Base-by-base conservation (phyloP, 2,113 vertebrate species). In the Campylomormyrus tamandua region DNA sequence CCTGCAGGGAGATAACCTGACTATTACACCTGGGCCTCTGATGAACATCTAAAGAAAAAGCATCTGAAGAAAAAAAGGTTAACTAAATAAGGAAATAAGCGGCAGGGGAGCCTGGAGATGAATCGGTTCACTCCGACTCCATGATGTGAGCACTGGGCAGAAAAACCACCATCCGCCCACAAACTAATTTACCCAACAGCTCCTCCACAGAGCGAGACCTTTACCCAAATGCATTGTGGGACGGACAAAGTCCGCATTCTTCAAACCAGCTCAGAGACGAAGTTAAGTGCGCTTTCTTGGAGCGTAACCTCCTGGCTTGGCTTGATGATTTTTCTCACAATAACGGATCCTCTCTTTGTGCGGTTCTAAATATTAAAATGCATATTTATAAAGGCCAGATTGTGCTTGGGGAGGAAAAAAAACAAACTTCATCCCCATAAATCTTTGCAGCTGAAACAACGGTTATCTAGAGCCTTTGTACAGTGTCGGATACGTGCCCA, bases 361-460 rank as follows among this genome's bases (percentile, higher is more conserved):
- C 5, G 10, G 70, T 39, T 39, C 35, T 42, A 80, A 80, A 80
- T 80, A 80, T 80, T 80, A 80, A 80, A 80, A 80, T 1, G 35
- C 11, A 24, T 42, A 52, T 52, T 52, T 52, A 49, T 84, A 46
- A 48, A 84, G 45, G 45, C 35, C 83, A 84, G 45, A 48, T 24
- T 21, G 39, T n/a, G 10, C 62, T 70, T 11, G n/a, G 62, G 62
- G 62, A 3, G 58, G 58, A 89, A 86, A 90, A 92, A 88, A 62
- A 80, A 48, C 70, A 52, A 52, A 70, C 35, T 90, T 90, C 91
- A 84, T 90, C 91, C 90, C 35, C 88, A 90, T 92, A 52, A 53
- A 91, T 62, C 84, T 83, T 56, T 87, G 7, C 49, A 87, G 24
- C 83, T 87, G 48, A 87, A 87, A 87, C 85, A 53, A 53, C 15